Percentiles rank a stretch among this genome's conserved stretches.
These are phyloP conservation scores for Eudemis profundana DNA, from an alignment of 2,888 invertebrate genomes.

Conservation along the genomic window DNA sequence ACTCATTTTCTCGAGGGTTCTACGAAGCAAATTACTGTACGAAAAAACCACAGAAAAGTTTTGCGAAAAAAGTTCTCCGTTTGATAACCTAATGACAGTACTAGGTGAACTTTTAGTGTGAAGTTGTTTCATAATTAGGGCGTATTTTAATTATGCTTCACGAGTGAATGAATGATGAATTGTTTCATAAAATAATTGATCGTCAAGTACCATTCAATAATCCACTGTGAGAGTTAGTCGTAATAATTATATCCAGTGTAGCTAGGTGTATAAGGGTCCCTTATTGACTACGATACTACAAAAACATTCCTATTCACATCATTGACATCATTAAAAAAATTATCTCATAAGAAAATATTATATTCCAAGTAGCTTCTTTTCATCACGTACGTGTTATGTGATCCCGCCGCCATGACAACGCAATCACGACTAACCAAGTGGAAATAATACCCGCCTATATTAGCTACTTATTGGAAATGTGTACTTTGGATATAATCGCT, in stretches of 20 bases:
- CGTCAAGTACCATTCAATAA: too few species aligned
- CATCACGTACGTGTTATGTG: background rate
- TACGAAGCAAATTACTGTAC: background rate
- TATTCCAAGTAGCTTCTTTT: background rate
- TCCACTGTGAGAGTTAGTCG: too few species aligned
- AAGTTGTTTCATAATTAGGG: background rate
- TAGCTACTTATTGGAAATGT: constrained; percentile 31
- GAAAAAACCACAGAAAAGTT: background rate
- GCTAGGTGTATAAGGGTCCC: too few species aligned
- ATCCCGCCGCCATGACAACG: constrained; percentile 14
- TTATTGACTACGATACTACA: too few species aligned
- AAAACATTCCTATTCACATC: background rate
- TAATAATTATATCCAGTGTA: too few species aligned
- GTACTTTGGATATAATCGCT: constrained; percentile 16
- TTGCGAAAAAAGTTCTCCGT: background rate
- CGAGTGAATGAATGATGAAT: too few species aligned
- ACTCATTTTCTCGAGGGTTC: background rate
- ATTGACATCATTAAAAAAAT: background rate
- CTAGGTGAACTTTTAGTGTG: background rate
- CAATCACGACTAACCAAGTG: constrained; percentile 12
- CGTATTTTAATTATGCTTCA: too few species aligned
- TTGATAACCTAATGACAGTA: constrained; percentile 8
- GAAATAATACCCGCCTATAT: constrained; percentile 26
- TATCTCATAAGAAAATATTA: background rate
- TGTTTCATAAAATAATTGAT: too few species aligned